Evolutionary conservation across 2,888 invertebrate species (phyloP).

Genomic region (Orchestes rusci): DNA sequence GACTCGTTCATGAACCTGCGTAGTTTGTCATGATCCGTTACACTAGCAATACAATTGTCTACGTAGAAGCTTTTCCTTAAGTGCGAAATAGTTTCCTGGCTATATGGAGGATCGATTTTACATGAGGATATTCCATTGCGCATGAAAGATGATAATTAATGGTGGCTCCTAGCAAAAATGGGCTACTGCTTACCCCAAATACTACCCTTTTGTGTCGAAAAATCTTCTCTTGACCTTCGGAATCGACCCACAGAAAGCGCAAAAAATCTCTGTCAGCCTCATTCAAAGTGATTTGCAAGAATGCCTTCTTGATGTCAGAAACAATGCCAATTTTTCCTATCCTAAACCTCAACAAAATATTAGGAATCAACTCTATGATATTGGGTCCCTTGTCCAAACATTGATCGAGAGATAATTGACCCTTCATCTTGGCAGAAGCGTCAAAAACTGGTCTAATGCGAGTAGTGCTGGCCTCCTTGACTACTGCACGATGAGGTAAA

Average conservation of each 20-base stretch:
- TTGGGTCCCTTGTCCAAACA: slow-evolving; percentile 26
- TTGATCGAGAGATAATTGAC: slow-evolving; percentile 28
- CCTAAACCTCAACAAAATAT: slow-evolving; percentile 26
- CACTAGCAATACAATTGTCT: slow-evolving; percentile 22
- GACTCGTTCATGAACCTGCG: neutral
- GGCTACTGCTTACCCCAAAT: too few species aligned
- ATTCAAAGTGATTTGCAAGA: slow-evolving; percentile 31
- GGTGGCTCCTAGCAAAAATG: slow-evolving; percentile 20
- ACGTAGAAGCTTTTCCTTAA: slow-evolving; percentile 23
- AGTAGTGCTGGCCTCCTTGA: slow-evolving; percentile 19
- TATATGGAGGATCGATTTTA: slow-evolving; percentile 6
- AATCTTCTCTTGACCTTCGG: slow-evolving; percentile 12
- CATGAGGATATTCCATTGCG: too few species aligned
- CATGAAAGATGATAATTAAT: slow-evolving; percentile 14
- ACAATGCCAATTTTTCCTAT: slow-evolving; percentile 24
- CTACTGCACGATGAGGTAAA: slow-evolving; percentile 12
- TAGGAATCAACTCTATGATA: too few species aligned
- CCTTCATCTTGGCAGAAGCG: slow-evolving; percentile 28
- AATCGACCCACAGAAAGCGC: neutral
- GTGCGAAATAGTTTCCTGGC: neutral
- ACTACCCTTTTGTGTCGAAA: slow-evolving; percentile 16
- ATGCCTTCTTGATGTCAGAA: slow-evolving; percentile 34
- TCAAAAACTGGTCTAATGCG: slow-evolving; percentile 30
- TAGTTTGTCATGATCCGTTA: neutral
- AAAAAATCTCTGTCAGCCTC: slow-evolving; percentile 30